These are phyloP conservation scores for Amblyraja radiata DNA, from an alignment of 2,797 vertebrate species.

Conservation along the genomic window DNA sequence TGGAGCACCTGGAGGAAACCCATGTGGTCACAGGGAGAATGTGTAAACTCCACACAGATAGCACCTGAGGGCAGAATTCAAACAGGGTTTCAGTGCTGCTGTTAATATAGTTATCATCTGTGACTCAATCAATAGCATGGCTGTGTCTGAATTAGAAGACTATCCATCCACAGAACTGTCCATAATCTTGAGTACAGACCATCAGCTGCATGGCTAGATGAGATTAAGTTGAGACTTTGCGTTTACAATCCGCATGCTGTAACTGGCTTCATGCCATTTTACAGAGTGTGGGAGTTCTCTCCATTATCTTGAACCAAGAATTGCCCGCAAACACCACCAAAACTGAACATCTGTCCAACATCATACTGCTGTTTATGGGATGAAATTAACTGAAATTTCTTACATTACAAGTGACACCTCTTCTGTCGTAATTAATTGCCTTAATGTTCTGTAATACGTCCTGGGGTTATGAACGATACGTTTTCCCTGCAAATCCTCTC, in stretches of 20 bases:
- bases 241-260: too few relatives aligned
- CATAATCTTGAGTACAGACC: neutral
- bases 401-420: neutral
- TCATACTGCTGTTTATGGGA: neutral
- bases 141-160: too few relatives aligned
- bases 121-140: neutral
- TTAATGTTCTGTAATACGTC: neutral
- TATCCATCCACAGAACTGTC: too few relatives aligned
- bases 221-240: neutral
- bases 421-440: neutral
- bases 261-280: too few relatives aligned
- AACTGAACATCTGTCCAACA: neutral
- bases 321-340: neutral
- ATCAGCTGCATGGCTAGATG: neutral
- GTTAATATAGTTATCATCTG: neutral
- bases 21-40: too few relatives aligned
- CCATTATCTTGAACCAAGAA: neutral
- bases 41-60: too few relatives aligned
- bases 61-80: too few relatives aligned
- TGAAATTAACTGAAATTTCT: neutral
- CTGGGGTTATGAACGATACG: too few relatives aligned
- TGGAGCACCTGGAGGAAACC: too few relatives aligned
- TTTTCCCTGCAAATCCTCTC: neutral
- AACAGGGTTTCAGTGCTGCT: too few relatives aligned
- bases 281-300: neutral